A percentile compares a stretch with the other conserved stretches of the same genome.
These are phyloP conservation scores for Nasonia giraulti DNA, from an alignment of 1,140 invertebrate species.

Conservation along the genomic window DNA sequence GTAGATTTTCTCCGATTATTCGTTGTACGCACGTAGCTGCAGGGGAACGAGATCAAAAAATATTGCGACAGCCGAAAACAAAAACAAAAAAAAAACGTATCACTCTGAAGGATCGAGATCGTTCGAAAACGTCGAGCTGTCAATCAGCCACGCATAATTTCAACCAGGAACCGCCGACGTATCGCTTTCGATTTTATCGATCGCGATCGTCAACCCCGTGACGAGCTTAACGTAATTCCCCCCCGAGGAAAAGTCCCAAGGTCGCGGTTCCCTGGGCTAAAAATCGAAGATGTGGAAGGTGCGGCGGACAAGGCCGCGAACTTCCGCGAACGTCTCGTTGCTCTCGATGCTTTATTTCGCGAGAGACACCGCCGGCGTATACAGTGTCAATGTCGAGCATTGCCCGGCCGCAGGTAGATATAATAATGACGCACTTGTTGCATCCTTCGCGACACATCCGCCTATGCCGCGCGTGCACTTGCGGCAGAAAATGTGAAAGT, in stretches of 20 bases:
- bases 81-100: background rate
- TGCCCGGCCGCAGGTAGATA: background rate
- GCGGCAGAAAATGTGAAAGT: conserved; percentile 9
- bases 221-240: background rate
- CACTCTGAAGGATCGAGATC: background rate
- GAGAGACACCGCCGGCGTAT: background rate
- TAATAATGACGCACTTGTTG: background rate
- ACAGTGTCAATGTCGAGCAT: conserved; percentile 34
- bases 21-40: background rate
- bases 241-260: background rate
- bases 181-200: background rate
- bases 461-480: background rate
- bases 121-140: background rate
- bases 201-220: background rate
- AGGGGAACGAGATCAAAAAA: background rate
- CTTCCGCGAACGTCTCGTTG: conserved; percentile 21
- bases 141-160: background rate
- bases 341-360: background rate
- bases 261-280: background rate
- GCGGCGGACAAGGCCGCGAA: conserved; percentile 27
- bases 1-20: background rate
- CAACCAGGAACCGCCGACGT: background rate
- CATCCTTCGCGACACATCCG: background rate
- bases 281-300: conserved; percentile 16
- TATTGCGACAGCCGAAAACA: background rate